These are phyloP conservation scores for Siderastrea radians DNA, from an alignment of 92 coral and sea anemone species.

Conservation along the genomic window DNA sequence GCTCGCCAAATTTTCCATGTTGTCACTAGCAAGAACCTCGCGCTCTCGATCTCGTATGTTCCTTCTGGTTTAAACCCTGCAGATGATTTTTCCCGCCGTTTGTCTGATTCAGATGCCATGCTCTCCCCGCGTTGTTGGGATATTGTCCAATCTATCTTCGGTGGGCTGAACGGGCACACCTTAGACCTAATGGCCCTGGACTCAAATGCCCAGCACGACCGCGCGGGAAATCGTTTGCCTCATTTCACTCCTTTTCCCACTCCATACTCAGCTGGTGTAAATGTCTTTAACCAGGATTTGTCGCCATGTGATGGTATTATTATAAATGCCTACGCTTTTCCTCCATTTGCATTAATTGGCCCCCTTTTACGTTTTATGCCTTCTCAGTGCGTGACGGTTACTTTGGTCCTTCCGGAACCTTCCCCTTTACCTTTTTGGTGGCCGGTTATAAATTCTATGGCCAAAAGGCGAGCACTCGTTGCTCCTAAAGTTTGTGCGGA, in stretches of 20 bases:
- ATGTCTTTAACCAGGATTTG: too few species aligned
- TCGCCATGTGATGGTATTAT: too few species aligned
- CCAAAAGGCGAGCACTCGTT: too few species aligned
- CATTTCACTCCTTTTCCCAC: not conserved
- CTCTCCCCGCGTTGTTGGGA: slow-evolving; percentile 3
- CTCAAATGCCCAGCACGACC: slow-evolving; percentile 28
- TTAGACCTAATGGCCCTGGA: slow-evolving; percentile 8
- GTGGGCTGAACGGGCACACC: slow-evolving; percentile 10
- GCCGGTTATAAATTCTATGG: too few species aligned
- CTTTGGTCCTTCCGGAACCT: too few species aligned
- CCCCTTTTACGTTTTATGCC: too few species aligned
- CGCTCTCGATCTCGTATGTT: slow-evolving; percentile 15
- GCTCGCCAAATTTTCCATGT: slow-evolving; percentile 20
- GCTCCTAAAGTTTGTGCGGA: too few species aligned
- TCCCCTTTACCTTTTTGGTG: too few species aligned
- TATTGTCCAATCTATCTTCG: not conserved
- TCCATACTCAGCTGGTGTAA: not conserved
- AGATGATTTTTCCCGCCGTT: slow-evolving; percentile 31
- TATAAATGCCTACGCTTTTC: too few species aligned
- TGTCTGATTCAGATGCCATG: slow-evolving; percentile 41
- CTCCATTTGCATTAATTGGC: too few species aligned
- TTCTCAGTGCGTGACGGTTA: too few species aligned
- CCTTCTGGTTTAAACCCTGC: slow-evolving; percentile 7
- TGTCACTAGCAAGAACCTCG: not conserved
- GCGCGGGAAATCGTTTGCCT: not conserved